These are phyloP conservation scores for Hestina assimilis DNA, from an alignment of 1,140 invertebrate genomes.

Conservation along the genomic window DNA sequence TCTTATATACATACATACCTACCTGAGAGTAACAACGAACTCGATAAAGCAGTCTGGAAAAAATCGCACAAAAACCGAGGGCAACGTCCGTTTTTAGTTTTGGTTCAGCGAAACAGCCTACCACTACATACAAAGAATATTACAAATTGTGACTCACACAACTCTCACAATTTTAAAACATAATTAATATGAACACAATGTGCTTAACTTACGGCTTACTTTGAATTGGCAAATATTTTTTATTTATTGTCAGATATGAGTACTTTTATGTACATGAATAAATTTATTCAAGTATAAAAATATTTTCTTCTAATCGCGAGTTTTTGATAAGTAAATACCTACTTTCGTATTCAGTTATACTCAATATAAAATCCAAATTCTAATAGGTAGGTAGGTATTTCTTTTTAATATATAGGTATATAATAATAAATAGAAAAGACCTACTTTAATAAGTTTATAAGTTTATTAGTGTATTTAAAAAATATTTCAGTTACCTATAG, in stretches of 20 bases:
- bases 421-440: no score
- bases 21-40: conserved; percentile 27
- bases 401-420: no score
- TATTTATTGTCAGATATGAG: background rate
- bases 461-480: no score
- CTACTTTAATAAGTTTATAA: no score
- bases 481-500: no score
- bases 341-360: no score
- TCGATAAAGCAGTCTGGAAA: conserved; percentile 34
- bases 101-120: conserved; percentile 58
- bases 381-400: no score
- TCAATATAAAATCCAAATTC: no score
- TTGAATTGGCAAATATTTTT: conserved; percentile 1
- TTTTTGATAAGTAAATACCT: no score
- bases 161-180: conserved; percentile 1
- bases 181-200: conserved; percentile 10
- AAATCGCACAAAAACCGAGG: conserved; percentile 54
- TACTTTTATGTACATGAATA: background rate
- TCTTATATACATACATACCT: background rate
- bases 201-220: background rate
- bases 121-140: conserved; percentile 41
- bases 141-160: conserved; percentile 47
- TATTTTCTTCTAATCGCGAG: no score
- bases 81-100: conserved; percentile 71
- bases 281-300: no score